Conservation (phyloP, 64 coral and sea anemone species). For the Acropora yongei region DNA sequence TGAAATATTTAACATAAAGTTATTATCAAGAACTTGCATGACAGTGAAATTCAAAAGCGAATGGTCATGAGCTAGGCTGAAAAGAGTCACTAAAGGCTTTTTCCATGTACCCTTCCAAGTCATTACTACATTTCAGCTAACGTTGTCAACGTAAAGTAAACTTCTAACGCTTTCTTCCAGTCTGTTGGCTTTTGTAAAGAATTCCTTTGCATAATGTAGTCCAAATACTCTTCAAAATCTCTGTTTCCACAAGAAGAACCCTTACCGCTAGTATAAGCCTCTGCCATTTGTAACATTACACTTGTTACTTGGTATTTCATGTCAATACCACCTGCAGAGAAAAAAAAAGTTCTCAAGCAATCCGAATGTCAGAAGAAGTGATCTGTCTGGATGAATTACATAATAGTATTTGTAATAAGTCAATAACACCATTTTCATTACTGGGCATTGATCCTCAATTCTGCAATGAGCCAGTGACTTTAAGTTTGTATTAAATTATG, state of each 20-base stretch:
- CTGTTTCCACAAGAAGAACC: slow-evolving; percentile 58
- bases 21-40: background rate
- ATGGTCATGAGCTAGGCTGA: too few species aligned
- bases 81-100: background rate
- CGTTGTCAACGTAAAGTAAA: slow-evolving; percentile 31
- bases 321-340: slow-evolving; percentile 34
- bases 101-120: background rate
- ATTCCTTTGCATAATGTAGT: slow-evolving; percentile 54
- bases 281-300: slow-evolving; percentile 52
- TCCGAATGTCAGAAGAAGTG: background rate
- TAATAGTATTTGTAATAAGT: background rate
- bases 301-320: slow-evolving; percentile 21
- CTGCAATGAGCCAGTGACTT: background rate
- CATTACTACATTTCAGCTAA: slow-evolving; percentile 52
- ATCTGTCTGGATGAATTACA: background rate
- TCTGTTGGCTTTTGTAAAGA: slow-evolving; percentile 45
- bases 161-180: slow-evolving; percentile 46
- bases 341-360: background rate
- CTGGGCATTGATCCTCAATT: background rate
- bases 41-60: background rate
- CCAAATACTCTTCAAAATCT: slow-evolving; percentile 54
- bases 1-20: background rate
- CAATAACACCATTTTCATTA: background rate
- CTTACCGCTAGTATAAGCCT: slow-evolving; percentile 5
- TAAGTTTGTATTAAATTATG: background rate